phyloP scores from a whole-genome alignment of 2,888 invertebrate genomes.

The Junonia oenone region DNA sequence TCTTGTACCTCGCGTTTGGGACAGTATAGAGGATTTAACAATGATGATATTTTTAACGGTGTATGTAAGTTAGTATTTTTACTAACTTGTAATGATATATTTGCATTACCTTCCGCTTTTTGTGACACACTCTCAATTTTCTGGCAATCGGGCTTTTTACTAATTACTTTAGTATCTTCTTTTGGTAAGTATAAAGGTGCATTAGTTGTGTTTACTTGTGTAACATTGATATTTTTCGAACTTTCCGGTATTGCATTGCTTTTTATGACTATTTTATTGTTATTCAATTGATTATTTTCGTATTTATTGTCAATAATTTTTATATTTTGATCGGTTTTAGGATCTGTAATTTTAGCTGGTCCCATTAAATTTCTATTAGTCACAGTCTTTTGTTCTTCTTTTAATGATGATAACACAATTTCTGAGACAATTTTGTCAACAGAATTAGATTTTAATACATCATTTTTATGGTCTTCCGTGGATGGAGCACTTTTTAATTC shows the following conservation, averaged over 20 bases:
- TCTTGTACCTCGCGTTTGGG: slow-evolving; percentile 32
- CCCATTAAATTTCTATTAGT: neutral
- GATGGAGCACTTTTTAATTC: neutral
- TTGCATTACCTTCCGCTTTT: slow-evolving; percentile 11
- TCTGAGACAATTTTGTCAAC: neutral
- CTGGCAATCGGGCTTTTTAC: neutral
- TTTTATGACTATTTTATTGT: neutral
- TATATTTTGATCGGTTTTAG: neutral
- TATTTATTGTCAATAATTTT: neutral
- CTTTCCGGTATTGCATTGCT: neutral
- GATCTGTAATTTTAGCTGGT: neutral
- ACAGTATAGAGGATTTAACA: slow-evolving; percentile 40
- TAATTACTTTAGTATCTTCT: neutral
- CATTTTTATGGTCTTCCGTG: neutral
- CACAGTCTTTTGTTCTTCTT: neutral
- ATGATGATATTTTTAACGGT: slow-evolving; percentile 61
- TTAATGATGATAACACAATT: neutral
- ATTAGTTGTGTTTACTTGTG: neutral
- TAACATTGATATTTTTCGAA: neutral
- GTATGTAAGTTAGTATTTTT: slow-evolving; percentile 39
- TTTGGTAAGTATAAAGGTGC: neutral
- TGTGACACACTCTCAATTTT: slow-evolving; percentile 10
- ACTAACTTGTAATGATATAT: slow-evolving; percentile 9
- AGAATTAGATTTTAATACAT: neutral
- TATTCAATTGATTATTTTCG: neutral